Evolutionary conservation across 1,140 invertebrate species (phyloP), one percentile per base, ranked within the genome.

Genomic region (Chymomyza costata): DNA sequence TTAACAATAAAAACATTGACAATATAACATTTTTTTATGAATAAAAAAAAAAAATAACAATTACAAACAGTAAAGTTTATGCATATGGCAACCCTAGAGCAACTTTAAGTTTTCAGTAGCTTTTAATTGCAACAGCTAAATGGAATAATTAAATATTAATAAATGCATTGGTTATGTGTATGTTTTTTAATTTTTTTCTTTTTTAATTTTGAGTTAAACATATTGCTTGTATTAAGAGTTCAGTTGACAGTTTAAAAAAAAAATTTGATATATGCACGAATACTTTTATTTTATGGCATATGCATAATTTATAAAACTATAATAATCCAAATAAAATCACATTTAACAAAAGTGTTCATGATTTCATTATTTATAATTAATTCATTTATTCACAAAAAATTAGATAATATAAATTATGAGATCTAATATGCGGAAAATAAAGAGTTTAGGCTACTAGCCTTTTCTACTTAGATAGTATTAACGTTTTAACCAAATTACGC

Each of bases 111-210:
- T 15, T 14, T 28, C 18, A 17, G 32, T 13, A 17, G 11, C 16
- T 46, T 35, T 46, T 46, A 46, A 35, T 46, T 46, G 44, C 18
- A n/a, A 19, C 16, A n/a, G 16, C 25, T 16, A 46, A 35, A 46
- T 46, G 28, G 18, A 28, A 35, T 46, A 15, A 46, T 46, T 34
- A 32, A 46, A 46, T 17, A 34, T 46, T 46, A 31, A 34, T 31
- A 3, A 3, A 34, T 34, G n/a, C 13, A 34, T 34, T 34, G 10
- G 25, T n/a, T n/a, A n/a, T n/a, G n/a, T n/a, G n/a, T n/a, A n/a
- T n/a, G n/a, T n/a, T n/a, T n/a, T n/a, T n/a, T n/a, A n/a, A n/a
- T n/a, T n/a, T n/a, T n/a, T n/a, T n/a, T n/a, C n/a, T n/a, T n/a
- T n/a, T n/a, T n/a, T n/a, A n/a, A n/a, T n/a, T n/a, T n/a, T n/a